These are phyloP conservation scores for Asarcornis scutulata DNA, from an alignment of 2,113 vertebrate species.

Conservation along the genomic window DNA sequence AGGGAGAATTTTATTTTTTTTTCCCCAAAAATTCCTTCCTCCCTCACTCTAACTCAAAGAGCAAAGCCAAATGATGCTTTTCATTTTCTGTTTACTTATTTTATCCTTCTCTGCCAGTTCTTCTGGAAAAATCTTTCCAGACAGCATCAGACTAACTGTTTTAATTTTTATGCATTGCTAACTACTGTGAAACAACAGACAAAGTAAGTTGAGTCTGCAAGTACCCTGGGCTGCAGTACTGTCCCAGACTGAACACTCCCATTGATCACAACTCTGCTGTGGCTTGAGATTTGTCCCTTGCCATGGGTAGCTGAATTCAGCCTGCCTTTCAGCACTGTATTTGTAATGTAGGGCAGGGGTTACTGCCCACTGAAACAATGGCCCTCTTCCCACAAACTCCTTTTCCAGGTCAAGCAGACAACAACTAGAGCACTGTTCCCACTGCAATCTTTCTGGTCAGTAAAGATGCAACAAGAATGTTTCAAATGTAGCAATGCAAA, in stretches of 20 bases:
- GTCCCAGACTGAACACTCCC: neutral
- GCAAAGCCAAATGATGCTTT: neutral
- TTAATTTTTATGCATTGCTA: neutral
- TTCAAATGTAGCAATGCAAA: neutral
- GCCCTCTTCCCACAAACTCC: neutral
- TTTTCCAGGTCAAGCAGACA: neutral
- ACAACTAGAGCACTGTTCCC: neutral
- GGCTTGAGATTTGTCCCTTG: neutral
- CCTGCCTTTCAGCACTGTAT: neutral
- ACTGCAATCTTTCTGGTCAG: neutral
- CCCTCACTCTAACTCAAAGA: neutral
- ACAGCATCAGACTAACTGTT: neutral
- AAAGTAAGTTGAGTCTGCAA: neutral
- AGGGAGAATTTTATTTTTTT: neutral
- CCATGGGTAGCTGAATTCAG: accelerated
- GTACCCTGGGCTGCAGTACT: neutral
- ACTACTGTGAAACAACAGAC: neutral
- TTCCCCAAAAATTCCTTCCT: neutral
- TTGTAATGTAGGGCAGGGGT: neutral
- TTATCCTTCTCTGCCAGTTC: neutral
- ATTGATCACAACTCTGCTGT: neutral
- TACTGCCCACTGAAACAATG: neutral
- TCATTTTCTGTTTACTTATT: neutral
- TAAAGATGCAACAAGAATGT: neutral
- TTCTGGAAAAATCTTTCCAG: neutral